Conservation (phyloP, 1,140 invertebrate genomes). For the Drosophila kepulauana region DNA sequence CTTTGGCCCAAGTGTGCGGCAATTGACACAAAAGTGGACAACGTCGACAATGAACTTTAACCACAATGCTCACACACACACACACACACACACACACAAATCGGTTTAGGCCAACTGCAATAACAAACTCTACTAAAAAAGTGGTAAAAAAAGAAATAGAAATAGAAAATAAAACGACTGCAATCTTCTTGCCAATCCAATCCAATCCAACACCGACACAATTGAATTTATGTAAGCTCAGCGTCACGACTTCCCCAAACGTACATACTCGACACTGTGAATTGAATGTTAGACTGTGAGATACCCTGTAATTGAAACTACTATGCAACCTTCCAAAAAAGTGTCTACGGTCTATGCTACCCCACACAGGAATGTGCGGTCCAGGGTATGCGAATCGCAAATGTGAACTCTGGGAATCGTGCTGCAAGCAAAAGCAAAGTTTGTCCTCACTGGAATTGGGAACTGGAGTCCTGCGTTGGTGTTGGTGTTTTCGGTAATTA, state of each 20-base stretch:
- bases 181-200: conserved; percentile 31
- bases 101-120: conserved; percentile 66
- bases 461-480: conserved; percentile 13
- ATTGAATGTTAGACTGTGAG: neutral
- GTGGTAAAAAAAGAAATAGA: neutral
- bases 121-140: conserved; percentile 44
- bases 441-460: conserved; percentile 4
- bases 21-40: conserved; percentile 53
- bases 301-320: conserved; percentile 6
- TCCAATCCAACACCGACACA: conserved; percentile 48
- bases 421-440: conserved; percentile 35
- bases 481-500: conserved; percentile 63
- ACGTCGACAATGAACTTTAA: conserved; percentile 48
- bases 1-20: conserved; percentile 34
- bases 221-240: conserved; percentile 71
- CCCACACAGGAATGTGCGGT: neutral
- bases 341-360: neutral
- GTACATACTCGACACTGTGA: neutral
- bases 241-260: neutral
- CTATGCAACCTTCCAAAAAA: neutral
- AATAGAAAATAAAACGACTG: conserved; percentile 38
- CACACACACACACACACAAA: conserved; percentile 35
- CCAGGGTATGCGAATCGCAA: conserved; percentile 21
- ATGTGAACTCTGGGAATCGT: conserved; percentile 22
- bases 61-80: conserved; percentile 25